Evolutionary conservation across 2,113 vertebrate species (phyloP), one percentile per base, ranked within the genome.

Genomic region (Dromiciops gliroides): DNA sequence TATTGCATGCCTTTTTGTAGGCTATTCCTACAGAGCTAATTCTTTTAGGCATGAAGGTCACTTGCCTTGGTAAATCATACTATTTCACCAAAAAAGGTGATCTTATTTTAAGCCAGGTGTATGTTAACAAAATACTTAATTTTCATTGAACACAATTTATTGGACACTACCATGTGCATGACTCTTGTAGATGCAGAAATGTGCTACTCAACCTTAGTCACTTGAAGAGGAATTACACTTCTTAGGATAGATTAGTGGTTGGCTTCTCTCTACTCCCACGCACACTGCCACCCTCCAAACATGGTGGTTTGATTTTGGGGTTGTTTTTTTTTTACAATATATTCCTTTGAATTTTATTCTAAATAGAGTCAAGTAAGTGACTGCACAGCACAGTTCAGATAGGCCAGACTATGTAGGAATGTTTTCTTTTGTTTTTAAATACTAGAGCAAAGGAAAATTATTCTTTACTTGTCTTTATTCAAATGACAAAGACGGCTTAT

Each of bases 1-100:
- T 94, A 93, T 37, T 93, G 14, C 23, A 95, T 98, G 97, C 90
- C 56, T 98, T 98, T 96, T 97, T 94, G 89, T 96, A 98, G 98
- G 67, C 51, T 97, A 96, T 97, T 98, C 96, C 94, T 98, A 96
- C 92, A 95, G 90, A 96, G 25, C 0, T 95, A 89, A 97, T 97
- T 97, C 94, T 97, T 97, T 51, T 96, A 91, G 90, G 95, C 95
- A 50, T 93, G 94, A 97, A 96, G 97, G 96, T 67, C 26, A 56
- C 31, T 67, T 67, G 60, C 31, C 16, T n/a, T 67, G 31, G 37
- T 37, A 67, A 67, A 67, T 67, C 60, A 67, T 26, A 94, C 37
- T 50, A 31, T 94, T 96, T 96, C 56, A 96, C 53, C 95, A 96
- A 93, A 95, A 96, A 31, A 7, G 94, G 95, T 95, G 11, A 10